Evolutionary conservation across 2,888 invertebrate genomes (phyloP).

Genomic region (Drosophila ustulata): DNA sequence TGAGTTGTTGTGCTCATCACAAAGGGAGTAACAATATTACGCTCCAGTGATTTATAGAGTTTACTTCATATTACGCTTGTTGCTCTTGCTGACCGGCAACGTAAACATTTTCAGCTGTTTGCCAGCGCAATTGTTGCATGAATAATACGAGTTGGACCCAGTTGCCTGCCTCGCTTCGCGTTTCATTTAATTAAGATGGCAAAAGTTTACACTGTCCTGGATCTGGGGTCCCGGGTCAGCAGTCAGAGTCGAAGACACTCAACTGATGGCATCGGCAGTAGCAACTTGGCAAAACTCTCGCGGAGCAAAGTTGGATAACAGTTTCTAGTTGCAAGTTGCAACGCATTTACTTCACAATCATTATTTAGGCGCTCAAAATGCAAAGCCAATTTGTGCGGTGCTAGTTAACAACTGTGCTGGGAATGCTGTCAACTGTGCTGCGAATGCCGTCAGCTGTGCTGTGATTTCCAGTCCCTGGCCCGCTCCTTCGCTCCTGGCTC

Average conservation of each 20-base stretch:
- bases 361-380: constrained; percentile 45
- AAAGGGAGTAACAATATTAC: constrained; percentile 1
- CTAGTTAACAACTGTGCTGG: constrained; percentile 38
- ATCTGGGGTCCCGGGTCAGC: constrained; percentile 10
- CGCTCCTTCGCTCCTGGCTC: neutral
- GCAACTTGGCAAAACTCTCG: constrained; percentile 37
- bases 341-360: constrained; percentile 44
- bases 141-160: constrained; percentile 39
- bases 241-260: neutral
- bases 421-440: constrained; percentile 53
- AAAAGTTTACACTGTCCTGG: constrained; percentile 32
- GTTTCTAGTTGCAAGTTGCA: constrained; percentile 29
- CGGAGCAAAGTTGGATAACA: constrained; percentile 11
- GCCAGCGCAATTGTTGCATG: constrained; percentile 35
- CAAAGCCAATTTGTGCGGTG: constrained; percentile 48
- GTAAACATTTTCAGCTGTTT: constrained; percentile 14
- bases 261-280: constrained; percentile 32
- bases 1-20: neutral
- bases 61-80: neutral
- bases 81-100: neutral
- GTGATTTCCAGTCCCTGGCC: neutral
- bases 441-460: constrained; percentile 10
- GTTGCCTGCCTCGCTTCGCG: constrained; percentile 36
- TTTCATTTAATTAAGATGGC: constrained; percentile 59
- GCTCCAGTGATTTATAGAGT: constrained; percentile 4